phyloP scores from a whole-genome alignment of 2,113 vertebrate species.

The Syngnathus typhle region DNA sequence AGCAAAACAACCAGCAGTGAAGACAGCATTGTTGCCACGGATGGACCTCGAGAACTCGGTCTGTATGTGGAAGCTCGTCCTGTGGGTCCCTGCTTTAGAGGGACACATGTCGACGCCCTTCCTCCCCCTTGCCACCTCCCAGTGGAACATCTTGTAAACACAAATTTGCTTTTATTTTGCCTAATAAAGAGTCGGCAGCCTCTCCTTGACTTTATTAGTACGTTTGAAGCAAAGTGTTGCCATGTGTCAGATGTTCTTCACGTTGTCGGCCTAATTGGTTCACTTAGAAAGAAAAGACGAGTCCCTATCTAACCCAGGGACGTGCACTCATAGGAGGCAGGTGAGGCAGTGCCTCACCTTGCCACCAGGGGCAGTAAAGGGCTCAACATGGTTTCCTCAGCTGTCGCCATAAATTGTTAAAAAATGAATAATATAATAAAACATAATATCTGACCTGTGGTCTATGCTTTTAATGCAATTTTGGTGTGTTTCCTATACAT shows the following conservation, averaged over 20 bases:
- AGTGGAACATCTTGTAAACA: conserved; percentile 46
- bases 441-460: too few species aligned
- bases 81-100: background rate
- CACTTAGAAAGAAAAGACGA: too few species aligned
- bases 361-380: too few species aligned
- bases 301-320: too few species aligned
- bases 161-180: background rate
- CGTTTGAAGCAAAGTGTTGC: conserved; percentile 21
- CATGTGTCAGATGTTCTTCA: conserved; percentile 4
- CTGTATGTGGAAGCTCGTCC: background rate
- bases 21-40: background rate
- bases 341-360: too few species aligned
- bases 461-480: too few species aligned
- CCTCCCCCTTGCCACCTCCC: background rate
- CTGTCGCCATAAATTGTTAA: too few species aligned
- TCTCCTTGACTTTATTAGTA: conserved; percentile 23
- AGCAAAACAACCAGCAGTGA: conserved; percentile 18
- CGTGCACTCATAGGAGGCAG: too few species aligned
- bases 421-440: too few species aligned
- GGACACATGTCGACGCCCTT: background rate
- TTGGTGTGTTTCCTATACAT: too few species aligned
- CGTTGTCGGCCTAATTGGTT: too few species aligned
- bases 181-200: background rate
- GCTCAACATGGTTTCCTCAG: too few species aligned
- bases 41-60: background rate